Percentiles rank a stretch among this genome's conserved stretches.
phyloP scores from a whole-genome alignment of 2,888 invertebrate species.

The Tortricodes alternella region DNA sequence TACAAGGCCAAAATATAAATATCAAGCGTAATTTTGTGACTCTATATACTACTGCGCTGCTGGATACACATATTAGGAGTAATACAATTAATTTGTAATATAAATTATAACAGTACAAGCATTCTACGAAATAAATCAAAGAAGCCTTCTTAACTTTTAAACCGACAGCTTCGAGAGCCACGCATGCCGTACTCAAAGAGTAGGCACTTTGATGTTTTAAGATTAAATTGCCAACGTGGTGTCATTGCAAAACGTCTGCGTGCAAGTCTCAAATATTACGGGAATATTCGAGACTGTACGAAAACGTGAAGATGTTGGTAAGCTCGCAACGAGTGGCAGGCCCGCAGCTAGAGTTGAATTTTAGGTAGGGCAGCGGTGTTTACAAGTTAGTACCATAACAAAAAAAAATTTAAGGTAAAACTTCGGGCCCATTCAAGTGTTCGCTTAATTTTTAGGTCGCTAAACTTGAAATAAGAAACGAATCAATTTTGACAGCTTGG shows the following conservation, averaged over 20 bases:
- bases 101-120: slow-evolving; percentile 64
- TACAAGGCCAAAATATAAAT: slow-evolving; percentile 60
- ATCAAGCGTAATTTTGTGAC: slow-evolving; percentile 64
- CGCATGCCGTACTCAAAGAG: not conserved
- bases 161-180: not conserved
- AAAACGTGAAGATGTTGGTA: not conserved
- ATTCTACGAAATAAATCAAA: slow-evolving; percentile 68
- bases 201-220: not conserved
- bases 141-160: slow-evolving; percentile 51
- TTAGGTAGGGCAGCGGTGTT: too few species aligned
- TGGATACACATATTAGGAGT: slow-evolving; percentile 68
- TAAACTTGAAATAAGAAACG: too few species aligned
- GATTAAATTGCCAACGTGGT: too few species aligned
- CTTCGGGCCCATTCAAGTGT: too few species aligned
- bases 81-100: slow-evolving; percentile 57
- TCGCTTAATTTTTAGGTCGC: too few species aligned
- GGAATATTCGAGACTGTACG: not conserved
- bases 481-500: too few species aligned
- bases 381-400: too few species aligned
- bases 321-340: slow-evolving; percentile 1
- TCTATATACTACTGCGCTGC: slow-evolving; percentile 66
- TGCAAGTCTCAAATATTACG: not conserved
- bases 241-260: not conserved
- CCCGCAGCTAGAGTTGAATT: too few species aligned
- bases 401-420: too few species aligned